Percentiles rank a stretch among this genome's conserved stretches.
Conservation (phyloP, 2,797 vertebrate species). For the Rhabdophis nuchalis region DNA sequence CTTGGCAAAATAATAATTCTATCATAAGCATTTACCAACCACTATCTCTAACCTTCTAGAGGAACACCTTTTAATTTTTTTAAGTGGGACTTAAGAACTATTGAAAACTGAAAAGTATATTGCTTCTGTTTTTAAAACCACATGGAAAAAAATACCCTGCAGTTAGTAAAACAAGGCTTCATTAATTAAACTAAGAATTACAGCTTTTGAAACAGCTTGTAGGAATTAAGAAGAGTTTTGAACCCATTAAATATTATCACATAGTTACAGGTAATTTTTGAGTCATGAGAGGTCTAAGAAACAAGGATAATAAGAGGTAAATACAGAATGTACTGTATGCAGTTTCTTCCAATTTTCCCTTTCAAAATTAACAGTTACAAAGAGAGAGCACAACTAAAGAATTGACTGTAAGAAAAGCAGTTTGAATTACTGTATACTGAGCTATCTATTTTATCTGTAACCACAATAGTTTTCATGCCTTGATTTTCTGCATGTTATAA, state of each 20-base stretch:
- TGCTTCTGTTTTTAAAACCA: neutral
- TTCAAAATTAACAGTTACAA: conserved; percentile 22
- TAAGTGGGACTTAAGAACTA: neutral
- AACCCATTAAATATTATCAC: conserved; percentile 18
- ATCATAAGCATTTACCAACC: neutral
- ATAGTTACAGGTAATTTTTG: conserved; percentile 52
- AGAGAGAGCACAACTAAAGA: neutral
- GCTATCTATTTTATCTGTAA: neutral
- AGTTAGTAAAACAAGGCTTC: conserved; percentile 50
- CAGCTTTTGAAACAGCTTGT: conserved; percentile 46
- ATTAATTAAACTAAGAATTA: conserved; percentile 59
- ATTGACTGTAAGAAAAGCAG: conserved; percentile 9
- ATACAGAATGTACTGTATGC: conserved; percentile 8
- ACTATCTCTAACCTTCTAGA: neutral
- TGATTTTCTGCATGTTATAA: neutral
- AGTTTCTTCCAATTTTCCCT: conserved; percentile 35
- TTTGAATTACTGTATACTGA: conserved; percentile 17
- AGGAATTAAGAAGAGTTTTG: conserved; percentile 43
- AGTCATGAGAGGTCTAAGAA: conserved; percentile 47
- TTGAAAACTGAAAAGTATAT: neutral
- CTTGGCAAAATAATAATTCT: neutral
- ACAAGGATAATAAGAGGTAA: conserved; percentile 26
- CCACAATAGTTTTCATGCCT: neutral
- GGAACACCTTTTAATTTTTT: neutral
- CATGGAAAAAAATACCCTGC: conserved; percentile 11